phyloP scores from a whole-genome alignment of 2,888 invertebrate species.

The Merodon equestris region DNA sequence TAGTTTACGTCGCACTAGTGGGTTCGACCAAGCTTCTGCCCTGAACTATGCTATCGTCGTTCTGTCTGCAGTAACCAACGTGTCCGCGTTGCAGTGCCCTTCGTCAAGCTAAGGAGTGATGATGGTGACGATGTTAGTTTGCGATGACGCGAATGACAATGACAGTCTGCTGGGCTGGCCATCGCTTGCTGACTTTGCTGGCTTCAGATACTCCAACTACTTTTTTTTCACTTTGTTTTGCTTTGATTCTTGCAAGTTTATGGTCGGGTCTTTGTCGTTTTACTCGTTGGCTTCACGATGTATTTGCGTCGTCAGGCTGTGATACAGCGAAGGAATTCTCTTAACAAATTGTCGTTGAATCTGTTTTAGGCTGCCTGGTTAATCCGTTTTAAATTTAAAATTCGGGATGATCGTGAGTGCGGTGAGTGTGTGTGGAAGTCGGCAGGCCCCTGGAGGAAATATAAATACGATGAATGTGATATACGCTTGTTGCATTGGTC shows the following conservation, averaged over 20 bases:
- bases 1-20: background rate
- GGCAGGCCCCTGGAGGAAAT: constrained; percentile 52
- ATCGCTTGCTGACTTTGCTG: background rate
- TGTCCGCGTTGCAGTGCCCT: constrained; percentile 32
- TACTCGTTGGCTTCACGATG: constrained; percentile 11
- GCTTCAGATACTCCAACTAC: constrained; percentile 13
- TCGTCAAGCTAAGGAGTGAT: constrained; percentile 20
- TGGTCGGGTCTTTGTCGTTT: constrained; percentile 23
- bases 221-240: constrained; percentile 60
- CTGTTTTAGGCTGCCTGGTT: constrained; percentile 53
- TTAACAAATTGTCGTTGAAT: constrained; percentile 67
- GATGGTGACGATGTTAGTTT: constrained; percentile 63
- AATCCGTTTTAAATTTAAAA: constrained; percentile 68
- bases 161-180: constrained; percentile 46
- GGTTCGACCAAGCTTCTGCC: too few species aligned
- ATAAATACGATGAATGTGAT: constrained; percentile 58
- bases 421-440: constrained; percentile 15
- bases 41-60: too few species aligned
- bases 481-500: constrained; percentile 57
- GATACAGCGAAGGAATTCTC: constrained; percentile 56
- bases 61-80: constrained; percentile 45
- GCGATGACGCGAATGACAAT: constrained; percentile 67
- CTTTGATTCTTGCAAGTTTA: constrained; percentile 12
- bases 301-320: background rate
- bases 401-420: constrained; percentile 54